Base-by-base conservation (phyloP, 2,113 vertebrate species). In the Gnathonemus echidnorhynchus region DNA sequence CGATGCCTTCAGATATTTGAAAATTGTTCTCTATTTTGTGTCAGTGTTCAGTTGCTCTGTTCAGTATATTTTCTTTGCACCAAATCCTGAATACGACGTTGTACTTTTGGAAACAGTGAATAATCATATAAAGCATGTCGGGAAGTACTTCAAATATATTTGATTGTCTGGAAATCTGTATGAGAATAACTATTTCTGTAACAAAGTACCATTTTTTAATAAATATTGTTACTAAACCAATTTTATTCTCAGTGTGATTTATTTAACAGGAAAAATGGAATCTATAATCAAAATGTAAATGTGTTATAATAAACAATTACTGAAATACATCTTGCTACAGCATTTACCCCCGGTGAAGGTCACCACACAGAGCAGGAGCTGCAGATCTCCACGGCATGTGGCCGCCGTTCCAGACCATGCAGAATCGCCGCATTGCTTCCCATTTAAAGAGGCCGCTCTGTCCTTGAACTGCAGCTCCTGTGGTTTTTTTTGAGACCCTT, bases 41-140 rank as follows among this genome's bases (percentile, higher is more conserved):
- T 97, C 93, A 91, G 95, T 93, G 94, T 94, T 96, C 92, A 96
- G 95, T 93, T 96, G 97, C 97, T 97, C 97, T 97, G 92, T 96
- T 95, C 95, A 88, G 95, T 96, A 94, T 95, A 91, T 90, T 93
- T 96, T 95, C 92, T 96, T 96, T 96, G 94, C 96, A 96, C 95
- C 96, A 94, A 94, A 94, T 94, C 92, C 94, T 95, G 94, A 95
- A 91, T 90, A 92, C 91, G 94, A 96, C 96, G 95, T 97, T 97
- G 96, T 98, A 96, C 94, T 97, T 96, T 97, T 96, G 94, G 94
- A 95, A 93, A 92, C 89, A 13, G 93, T 96, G 93, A 93, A 94
- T 95, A 95, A 95, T 97, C 95, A 95, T 94, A 93, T 95, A 95
- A 98, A 97, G 97, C 98, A 98, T 98, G 97, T 95, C 92, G 94